Evolutionary conservation across 2,888 invertebrate species (phyloP), one percentile per base, ranked within the genome.

Genomic region (Parnassius smintheus): DNA sequence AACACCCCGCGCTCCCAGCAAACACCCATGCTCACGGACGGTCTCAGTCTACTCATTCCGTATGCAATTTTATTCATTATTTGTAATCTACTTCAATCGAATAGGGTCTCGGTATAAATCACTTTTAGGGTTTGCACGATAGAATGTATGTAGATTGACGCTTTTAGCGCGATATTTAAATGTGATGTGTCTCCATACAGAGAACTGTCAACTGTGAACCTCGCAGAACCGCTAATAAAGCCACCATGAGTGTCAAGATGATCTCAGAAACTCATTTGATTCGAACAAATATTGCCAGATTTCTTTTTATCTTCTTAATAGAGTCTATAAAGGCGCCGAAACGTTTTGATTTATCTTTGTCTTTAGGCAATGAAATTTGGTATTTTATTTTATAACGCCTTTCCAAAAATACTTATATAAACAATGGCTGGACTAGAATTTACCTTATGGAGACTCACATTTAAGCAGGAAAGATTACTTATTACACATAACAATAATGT

Each of bases 31-130:
- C 83, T 84, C 83, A 81, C 85, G 82, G 86, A 82, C 85, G 63
- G 63, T 81, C 82, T 81, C 82, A 78, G 78, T 85, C 82, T 81
- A 79, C 89, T 90, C 90, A 91, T 91, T 91, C 86, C 87, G 86
- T 87, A 91, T 91, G 91, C 91, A 91, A 91, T 91, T 91, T 91
- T 90, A 91, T 90, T 90, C 91, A 91, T 91, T 90, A 91, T 91
- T 91, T 91, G 91, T 91, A 90, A 91, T 90, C 89, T 86, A 86
- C 90, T 90, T 87, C 88, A 90, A 89, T 91, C 83, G 89, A 86
- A 88, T 88, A 85, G 86, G 86, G 86, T 83, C 85, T 80, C 86
- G 73, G 86, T 86, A 87, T 90, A 89, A 89, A 90, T 90, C 89
- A 91, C 88, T 88, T 89, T 91, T 86, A 86, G 89, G 86, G 87